Evolutionary conservation across 2,797 vertebrate species (phyloP).

Genomic region (Cynodonichthys magdalenae): DNA sequence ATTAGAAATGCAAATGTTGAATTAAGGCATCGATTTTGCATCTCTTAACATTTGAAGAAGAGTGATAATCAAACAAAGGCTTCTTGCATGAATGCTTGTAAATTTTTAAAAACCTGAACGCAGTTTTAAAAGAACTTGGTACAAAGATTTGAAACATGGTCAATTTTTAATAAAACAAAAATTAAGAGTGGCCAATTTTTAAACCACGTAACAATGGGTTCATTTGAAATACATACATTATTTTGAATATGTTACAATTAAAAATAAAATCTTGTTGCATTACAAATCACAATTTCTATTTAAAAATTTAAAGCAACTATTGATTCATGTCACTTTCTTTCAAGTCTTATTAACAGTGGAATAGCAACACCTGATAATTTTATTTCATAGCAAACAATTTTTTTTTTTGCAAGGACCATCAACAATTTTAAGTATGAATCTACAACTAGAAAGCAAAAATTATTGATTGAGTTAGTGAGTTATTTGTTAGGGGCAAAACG

Average conservation of each 20-base stretch:
- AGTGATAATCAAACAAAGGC: conserved; percentile 59
- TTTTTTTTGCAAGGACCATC: too few relatives aligned
- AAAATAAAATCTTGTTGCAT: conserved; percentile 5
- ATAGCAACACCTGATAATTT: neutral
- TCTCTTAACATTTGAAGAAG: conserved; percentile 73
- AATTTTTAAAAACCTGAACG: conserved; percentile 46
- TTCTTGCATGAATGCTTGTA: conserved; percentile 51
- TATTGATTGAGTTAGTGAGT: too few relatives aligned
- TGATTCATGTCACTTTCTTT: too few relatives aligned
- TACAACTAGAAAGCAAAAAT: too few relatives aligned
- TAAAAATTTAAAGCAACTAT: neutral
- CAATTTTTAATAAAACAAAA: conserved; percentile 36
- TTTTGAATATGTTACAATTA: conserved; percentile 10
- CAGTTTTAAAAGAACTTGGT: conserved; percentile 16
- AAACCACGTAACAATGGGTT: neutral
- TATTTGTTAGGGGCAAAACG: too few relatives aligned
- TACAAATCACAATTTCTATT: conserved; percentile 22
- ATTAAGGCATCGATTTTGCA: conserved; percentile 75
- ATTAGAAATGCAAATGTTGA: conserved; percentile 79
- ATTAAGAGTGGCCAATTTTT: conserved; percentile 12
- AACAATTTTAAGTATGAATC: too few relatives aligned
- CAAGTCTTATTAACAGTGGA: conserved; percentile 3
- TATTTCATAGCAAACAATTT: neutral
- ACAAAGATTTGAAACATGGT: conserved; percentile 36
- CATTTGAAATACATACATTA: conserved; percentile 25